A percentile compares a stretch with the other conserved stretches of the same genome.
Conservation (phyloP, 2,797 vertebrate genomes). For the Rhodeus uyekii region DNA sequence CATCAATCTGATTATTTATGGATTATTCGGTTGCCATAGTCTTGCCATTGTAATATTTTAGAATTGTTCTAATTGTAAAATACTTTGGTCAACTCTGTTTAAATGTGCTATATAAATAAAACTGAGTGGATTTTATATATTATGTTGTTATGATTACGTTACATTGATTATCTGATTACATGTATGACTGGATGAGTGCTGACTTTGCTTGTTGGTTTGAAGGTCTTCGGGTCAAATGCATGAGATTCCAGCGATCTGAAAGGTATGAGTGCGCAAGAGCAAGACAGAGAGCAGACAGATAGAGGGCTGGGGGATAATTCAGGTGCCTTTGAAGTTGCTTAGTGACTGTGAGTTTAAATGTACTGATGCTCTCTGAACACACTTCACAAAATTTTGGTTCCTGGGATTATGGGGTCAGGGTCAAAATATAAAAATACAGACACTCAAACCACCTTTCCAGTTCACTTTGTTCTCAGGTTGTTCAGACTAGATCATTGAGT, state of each 20-base stretch:
- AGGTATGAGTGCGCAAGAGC: conserved; percentile 37
- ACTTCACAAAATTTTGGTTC: conserved; percentile 12
- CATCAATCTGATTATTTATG: too few species aligned
- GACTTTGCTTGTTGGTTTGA: conserved; percentile 27
- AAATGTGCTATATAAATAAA: neutral
- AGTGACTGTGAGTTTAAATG: conserved; percentile 28
- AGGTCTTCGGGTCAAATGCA: conserved; percentile 50
- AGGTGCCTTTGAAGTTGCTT: conserved; percentile 52
- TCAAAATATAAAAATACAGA: conserved; percentile 41
- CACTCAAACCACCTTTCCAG: neutral
- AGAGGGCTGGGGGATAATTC: conserved; percentile 1
- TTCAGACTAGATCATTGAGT: neutral
- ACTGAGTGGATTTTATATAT: conserved; percentile 16
- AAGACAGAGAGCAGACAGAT: conserved; percentile 42
- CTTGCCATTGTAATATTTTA: too few species aligned
- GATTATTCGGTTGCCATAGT: too few species aligned
- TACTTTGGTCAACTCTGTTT: too few species aligned
- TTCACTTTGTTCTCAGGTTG: neutral
- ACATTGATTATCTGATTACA: conserved; percentile 34
- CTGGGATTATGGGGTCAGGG: conserved; percentile 34
- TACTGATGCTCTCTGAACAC: conserved; percentile 3
- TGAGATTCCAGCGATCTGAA: conserved; percentile 51
- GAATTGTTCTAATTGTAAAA: neutral
- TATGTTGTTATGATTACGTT: conserved; percentile 28
- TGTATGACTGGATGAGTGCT: conserved; percentile 42